Percentiles rank a stretch among this genome's conserved stretches.
Evolutionary conservation across 1,140 invertebrate species (phyloP).

Genomic region (Lasioglossum baleicum): DNA sequence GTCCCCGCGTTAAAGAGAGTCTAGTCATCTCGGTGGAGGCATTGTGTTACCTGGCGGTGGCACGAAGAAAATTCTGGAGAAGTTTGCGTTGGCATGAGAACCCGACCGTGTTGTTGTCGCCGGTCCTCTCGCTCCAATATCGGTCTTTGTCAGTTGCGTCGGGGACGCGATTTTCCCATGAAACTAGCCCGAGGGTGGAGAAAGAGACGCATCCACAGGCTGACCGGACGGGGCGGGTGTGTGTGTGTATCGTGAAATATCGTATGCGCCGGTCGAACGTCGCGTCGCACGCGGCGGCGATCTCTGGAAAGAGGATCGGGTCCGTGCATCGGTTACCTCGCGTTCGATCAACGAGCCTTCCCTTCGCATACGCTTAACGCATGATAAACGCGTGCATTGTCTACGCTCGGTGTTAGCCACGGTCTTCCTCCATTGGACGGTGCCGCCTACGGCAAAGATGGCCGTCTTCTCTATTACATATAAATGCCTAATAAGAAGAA

Average conservation of each 20-base stretch:
- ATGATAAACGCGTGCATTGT: slow-evolving; percentile 68
- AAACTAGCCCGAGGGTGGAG: too few species aligned
- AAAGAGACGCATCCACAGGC: not conserved
- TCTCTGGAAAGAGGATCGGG: slow-evolving; percentile 30
- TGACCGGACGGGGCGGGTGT: not conserved
- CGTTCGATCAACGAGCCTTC: slow-evolving; percentile 37
- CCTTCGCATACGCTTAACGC: slow-evolving; percentile 50
- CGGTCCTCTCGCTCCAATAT: not conserved
- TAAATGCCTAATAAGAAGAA: slow-evolving; percentile 70
- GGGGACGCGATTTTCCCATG: slow-evolving; percentile 8
- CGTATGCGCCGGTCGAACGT: not conserved
- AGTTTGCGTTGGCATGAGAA: slow-evolving; percentile 16
- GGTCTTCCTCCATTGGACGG: slow-evolving; percentile 61
- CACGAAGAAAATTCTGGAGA: slow-evolving; percentile 57
- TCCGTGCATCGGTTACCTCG: slow-evolving; percentile 1
- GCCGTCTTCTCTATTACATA: slow-evolving; percentile 63
- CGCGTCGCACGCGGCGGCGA: not conserved
- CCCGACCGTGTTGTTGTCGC: not conserved
- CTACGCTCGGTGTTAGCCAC: slow-evolving; percentile 44
- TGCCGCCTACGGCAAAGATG: slow-evolving; percentile 62
- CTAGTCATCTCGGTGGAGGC: slow-evolving; percentile 71
- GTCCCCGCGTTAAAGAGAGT: slow-evolving; percentile 61
- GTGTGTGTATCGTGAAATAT: not conserved
- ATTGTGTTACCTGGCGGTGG: slow-evolving; percentile 71
- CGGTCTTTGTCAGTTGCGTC: not conserved